These are phyloP conservation scores for Plebejus argus DNA, from an alignment of 2,888 invertebrate genomes.

Conservation along the genomic window DNA sequence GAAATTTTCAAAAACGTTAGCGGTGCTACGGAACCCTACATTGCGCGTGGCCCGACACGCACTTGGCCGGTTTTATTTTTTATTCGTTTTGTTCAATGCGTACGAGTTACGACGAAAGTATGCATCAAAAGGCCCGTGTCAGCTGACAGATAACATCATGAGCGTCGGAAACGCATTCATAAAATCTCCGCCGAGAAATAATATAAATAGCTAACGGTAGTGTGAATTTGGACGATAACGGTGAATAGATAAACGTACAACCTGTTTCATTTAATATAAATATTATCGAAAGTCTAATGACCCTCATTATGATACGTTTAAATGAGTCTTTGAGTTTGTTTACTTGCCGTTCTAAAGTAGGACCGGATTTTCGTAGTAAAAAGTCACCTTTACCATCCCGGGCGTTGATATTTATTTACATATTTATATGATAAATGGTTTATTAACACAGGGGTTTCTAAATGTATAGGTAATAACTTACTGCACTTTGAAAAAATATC, in stretches of 20 bases:
- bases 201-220: slow-evolving; percentile 20
- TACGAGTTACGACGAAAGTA: background rate
- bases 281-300: slow-evolving; percentile 18
- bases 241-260: slow-evolving; percentile 22
- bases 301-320: background rate
- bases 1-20: too few species aligned
- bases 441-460: background rate
- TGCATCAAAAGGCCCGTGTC: background rate
- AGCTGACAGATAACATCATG: slow-evolving; percentile 15
- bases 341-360: background rate
- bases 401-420: background rate
- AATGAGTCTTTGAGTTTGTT: background rate
- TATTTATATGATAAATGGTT: background rate
- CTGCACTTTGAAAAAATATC: too few species aligned
- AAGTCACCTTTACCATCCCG: background rate
- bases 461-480: too few species aligned
- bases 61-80: background rate
- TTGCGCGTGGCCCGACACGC: too few species aligned
- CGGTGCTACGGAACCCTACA: too few species aligned
- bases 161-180: slow-evolving; percentile 4
- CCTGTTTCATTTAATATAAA: slow-evolving; percentile 12
- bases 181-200: slow-evolving; percentile 11
- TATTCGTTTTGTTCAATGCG: background rate
- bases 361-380: background rate
- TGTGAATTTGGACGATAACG: slow-evolving; percentile 18